Evolutionary conservation across 2,888 invertebrate genomes (phyloP), one percentile per base, ranked within the genome.

Genomic region (Trichopoda pennipes): DNA sequence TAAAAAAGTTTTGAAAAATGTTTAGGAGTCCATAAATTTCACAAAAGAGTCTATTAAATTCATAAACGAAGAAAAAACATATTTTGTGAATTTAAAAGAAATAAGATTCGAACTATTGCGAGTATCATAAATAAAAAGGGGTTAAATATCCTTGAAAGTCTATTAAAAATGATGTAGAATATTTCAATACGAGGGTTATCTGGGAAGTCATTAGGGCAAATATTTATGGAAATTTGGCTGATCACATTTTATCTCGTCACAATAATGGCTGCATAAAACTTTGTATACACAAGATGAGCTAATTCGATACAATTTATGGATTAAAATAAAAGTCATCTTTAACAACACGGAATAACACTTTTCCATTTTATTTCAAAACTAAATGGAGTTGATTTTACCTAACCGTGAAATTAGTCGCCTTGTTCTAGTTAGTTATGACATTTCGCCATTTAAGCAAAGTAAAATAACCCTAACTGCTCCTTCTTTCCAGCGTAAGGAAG

Each of bases 21-120:
- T 81, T 35, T 53, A 42, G 23, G 14, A 66, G 53, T 55, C 69
- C 58, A 74, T 78, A 74, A 78, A 81, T 74, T 69, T 7, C n/a
- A 3, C 53, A 28, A 61, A 32, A 19, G 66, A 58, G 44, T 58
- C 56, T 58, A 58, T 63, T 75, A 23, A n/a, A 51, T 19, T 38
- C n/a, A 47, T 19, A 60, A 73, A 68, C 8, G 38, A 58, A 38
- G 35, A 60, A 64, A 58, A 53, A 75, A 75, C 78, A 79, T 82
- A 75, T 79, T 66, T 79, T 66, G 12, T 42, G 38, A 49, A 60
- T 70, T 44, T 44, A 66, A 73, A 19, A 32, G 47, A 2, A 55
- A 44, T 8, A 55, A 38, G 28, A 44, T 16, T 35, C 47, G 38
- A 19, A 47, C 23, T 56, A 53, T 53, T 55, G 12, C 42, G 53